phyloP scores from a whole-genome alignment of 2,888 invertebrate genomes.

The Andricus quercusramuli region DNA sequence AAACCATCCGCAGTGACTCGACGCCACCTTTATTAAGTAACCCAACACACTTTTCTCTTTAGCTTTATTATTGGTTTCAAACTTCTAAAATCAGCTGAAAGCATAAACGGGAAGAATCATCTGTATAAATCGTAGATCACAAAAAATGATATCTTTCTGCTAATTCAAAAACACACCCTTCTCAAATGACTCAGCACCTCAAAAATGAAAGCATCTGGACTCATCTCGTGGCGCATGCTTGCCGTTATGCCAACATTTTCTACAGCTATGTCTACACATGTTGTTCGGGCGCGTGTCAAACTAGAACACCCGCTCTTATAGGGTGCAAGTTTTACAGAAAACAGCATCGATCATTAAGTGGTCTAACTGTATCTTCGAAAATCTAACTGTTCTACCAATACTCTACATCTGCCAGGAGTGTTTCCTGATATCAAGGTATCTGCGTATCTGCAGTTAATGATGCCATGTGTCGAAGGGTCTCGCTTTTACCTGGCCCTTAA shows the following conservation, averaged over 20 bases:
- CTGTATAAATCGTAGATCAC: not conserved
- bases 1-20: slow-evolving; percentile 13
- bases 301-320: slow-evolving; percentile 31
- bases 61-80: not conserved
- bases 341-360: slow-evolving; percentile 28
- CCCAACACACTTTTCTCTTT: not conserved
- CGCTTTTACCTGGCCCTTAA: slow-evolving; percentile 62
- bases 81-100: not conserved
- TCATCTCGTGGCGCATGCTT: slow-evolving; percentile 24
- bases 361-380: slow-evolving; percentile 38
- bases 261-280: slow-evolving; percentile 26
- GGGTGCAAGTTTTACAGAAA: slow-evolving; percentile 18
- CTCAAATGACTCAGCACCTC: slow-evolving; percentile 23
- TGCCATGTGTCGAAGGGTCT: slow-evolving; percentile 62
- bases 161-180: slow-evolving; percentile 11
- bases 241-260: slow-evolving; percentile 34
- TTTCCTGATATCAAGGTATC: slow-evolving; percentile 21
- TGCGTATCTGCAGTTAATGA: slow-evolving; percentile 55
- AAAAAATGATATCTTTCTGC: not conserved
- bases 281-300: slow-evolving; percentile 43
- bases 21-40: slow-evolving; percentile 26
- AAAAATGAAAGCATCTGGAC: slow-evolving; percentile 21
- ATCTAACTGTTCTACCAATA: slow-evolving; percentile 42
- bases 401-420: slow-evolving; percentile 32
- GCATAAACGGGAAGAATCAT: not conserved